Percentiles rank a stretch among this genome's conserved stretches.
These are phyloP conservation scores for Papilio elwesi DNA, from an alignment of 2,888 invertebrate genomes.

Conservation along the genomic window DNA sequence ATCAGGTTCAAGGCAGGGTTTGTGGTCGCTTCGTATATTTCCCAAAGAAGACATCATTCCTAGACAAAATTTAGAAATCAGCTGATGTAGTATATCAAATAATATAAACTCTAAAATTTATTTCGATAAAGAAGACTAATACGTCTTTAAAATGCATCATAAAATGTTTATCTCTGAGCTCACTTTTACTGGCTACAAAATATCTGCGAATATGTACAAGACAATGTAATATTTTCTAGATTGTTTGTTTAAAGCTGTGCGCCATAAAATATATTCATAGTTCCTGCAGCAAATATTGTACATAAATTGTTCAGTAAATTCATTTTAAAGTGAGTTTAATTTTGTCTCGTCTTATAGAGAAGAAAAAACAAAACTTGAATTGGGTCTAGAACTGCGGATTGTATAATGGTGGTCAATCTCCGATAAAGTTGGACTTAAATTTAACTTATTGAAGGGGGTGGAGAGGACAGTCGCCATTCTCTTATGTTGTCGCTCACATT, in stretches of 20 bases:
- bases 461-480: too few relatives aligned
- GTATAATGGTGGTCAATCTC: too few relatives aligned
- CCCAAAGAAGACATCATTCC: neutral
- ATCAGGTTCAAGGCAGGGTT: too few relatives aligned
- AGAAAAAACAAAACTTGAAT: too few relatives aligned
- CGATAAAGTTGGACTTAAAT: too few relatives aligned
- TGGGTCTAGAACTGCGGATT: too few relatives aligned
- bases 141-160: constrained; percentile 5
- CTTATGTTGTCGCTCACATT: too few relatives aligned
- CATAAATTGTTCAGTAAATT: neutral
- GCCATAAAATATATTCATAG: constrained; percentile 14
- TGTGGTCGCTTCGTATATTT: neutral
- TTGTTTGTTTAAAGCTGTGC: constrained; percentile 14
- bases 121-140: constrained; percentile 5
- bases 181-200: constrained; percentile 18
- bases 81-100: neutral
- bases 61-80: neutral
- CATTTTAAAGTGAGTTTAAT: neutral
- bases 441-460: too few relatives aligned
- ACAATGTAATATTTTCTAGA: constrained; percentile 17
- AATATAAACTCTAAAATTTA: neutral
- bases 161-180: constrained; percentile 7
- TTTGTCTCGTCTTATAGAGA: too few relatives aligned
- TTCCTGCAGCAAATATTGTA: neutral
- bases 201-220: constrained; percentile 14